phyloP scores from a whole-genome alignment of 1,140 invertebrate genomes.

The Eubasilissa regina region DNA sequence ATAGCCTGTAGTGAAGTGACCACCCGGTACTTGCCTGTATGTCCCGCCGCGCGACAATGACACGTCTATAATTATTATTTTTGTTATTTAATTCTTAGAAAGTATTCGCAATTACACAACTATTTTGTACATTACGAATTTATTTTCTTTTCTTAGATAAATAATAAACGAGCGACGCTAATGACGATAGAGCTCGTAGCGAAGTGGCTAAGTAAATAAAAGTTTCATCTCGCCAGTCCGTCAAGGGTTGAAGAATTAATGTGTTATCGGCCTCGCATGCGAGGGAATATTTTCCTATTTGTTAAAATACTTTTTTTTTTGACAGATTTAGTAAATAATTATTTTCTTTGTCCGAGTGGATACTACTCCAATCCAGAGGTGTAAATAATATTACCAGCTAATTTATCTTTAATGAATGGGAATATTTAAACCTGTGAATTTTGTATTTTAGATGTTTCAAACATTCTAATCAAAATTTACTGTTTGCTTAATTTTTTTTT shows the following conservation, averaged over 20 bases:
- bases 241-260: background rate
- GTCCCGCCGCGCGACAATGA: background rate
- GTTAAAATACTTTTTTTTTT: too few species aligned
- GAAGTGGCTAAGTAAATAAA: too few species aligned
- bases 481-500: too few species aligned
- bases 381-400: too few species aligned
- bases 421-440: too few species aligned
- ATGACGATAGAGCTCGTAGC: background rate
- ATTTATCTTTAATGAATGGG: too few species aligned
- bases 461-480: too few species aligned
- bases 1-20: background rate
- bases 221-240: background rate
- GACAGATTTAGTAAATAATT: too few species aligned
- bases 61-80: slow-evolving; percentile 17
- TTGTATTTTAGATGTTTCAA: too few species aligned
- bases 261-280: background rate
- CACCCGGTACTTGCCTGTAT: slow-evolving; percentile 4
- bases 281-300: slow-evolving; percentile 8
- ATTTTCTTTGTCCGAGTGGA: too few species aligned
- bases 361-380: too few species aligned
- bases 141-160: slow-evolving; percentile 14
- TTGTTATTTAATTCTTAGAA: slow-evolving; percentile 29
- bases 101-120: slow-evolving; percentile 13
- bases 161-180: slow-evolving; percentile 2
- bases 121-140: slow-evolving; percentile 12